Evolutionary conservation across 30 jellyfish, hydroid and myxozoan genomes (phyloP), one percentile per base, ranked within the genome.

Genomic region (Mastigias papua): DNA sequence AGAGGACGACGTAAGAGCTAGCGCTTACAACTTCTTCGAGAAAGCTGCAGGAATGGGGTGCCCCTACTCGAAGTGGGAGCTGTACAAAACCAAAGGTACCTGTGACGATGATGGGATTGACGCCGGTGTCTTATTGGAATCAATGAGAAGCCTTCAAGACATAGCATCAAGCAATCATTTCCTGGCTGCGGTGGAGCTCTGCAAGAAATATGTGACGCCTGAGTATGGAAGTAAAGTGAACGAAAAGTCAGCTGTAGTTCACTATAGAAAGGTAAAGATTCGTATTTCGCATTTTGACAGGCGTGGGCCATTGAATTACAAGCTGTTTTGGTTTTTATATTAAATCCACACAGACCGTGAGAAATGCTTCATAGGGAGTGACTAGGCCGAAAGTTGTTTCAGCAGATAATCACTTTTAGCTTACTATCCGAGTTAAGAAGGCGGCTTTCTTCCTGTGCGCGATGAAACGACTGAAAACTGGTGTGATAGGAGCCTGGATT

Each of bases 11-110:
- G 30, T 15, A 30, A 66, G 62, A 25, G 83, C 48, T 15, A 80
- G 85, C 23, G 78, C 90, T 0, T 19, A 5, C 7, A 84, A 69
- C 71, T 78, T 49, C 64, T 87, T 92, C 81, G 42, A 34, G 37
- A 81, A 72, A 34, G 92, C 98, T 20, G 87, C 92, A 2, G 71
- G 25, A n/a, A 33, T 37, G 65, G 97, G 98, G 27, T 92, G 97
- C 35, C 65, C 91, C 0, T 79, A 86, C 66, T 79, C 95, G 31
- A 82, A 87, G 27, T 86, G 78, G 81, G 95, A 92, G 60, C 32
- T 85, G 46, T 73, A 72, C 70, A 73, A 66, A 66, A 25, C 31
- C 54, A 48, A 61, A 73, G 1, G 0, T 1, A 6, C 62, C 42
- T 54, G 23, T 20, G 21, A n/a, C 11, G 64, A 48, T 57, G 70